Evolutionary conservation across 2,888 invertebrate species (phyloP).

Genomic region (Bhutanitis thaidina): DNA sequence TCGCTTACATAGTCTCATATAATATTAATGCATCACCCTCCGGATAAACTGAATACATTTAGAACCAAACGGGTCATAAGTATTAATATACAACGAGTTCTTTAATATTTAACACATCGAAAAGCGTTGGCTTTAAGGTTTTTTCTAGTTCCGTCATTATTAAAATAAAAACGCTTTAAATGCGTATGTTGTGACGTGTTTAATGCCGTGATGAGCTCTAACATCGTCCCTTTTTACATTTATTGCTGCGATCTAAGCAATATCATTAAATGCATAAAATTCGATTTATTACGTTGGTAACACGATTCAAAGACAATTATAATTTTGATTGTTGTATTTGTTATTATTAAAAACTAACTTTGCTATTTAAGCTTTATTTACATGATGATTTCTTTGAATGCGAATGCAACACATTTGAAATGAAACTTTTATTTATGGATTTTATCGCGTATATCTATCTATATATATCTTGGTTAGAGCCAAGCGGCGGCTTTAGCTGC

Average conservation of each 20-base stretch:
- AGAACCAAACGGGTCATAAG: conserved; percentile 45
- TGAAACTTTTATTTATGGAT: too few species aligned
- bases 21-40: conserved; percentile 28
- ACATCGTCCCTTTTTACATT: conserved; percentile 7
- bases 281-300: too few species aligned
- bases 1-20: conserved; percentile 18
- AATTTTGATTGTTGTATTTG: too few species aligned
- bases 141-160: conserved; percentile 22
- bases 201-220: not conserved
- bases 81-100: conserved; percentile 41
- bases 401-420: too few species aligned
- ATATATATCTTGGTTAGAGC: too few species aligned
- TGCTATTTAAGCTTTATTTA: too few species aligned
- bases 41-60: conserved; percentile 41
- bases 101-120: conserved; percentile 48
- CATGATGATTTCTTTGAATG: too few species aligned
- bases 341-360: too few species aligned
- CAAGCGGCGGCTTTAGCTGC: too few species aligned
- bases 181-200: conserved; percentile 7
- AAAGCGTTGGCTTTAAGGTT: conserved; percentile 18
- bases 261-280: conserved; percentile 9
- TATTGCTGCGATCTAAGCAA: conserved; percentile 3
- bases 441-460: too few species aligned
- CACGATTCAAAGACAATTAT: too few species aligned
- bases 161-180: conserved; percentile 16